phyloP scores from a whole-genome alignment of 2,797 vertebrate species.

The Spatula clypeata region DNA sequence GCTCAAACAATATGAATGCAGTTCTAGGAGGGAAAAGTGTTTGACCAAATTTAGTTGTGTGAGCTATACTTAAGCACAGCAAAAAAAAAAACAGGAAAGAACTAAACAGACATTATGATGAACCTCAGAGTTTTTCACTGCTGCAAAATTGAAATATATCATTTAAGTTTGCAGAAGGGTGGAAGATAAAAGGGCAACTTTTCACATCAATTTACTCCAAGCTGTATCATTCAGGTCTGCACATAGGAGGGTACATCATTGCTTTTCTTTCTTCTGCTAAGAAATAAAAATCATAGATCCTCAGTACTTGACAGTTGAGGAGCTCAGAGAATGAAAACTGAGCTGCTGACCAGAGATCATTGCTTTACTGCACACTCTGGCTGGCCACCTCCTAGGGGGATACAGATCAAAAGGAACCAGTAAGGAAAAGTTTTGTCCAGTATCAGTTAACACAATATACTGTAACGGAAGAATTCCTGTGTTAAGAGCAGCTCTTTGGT shows the following conservation, averaged over 20 bases:
- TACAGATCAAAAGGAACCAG: not conserved
- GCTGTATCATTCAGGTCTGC: not conserved
- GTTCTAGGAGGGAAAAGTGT: not conserved
- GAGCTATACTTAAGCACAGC: rapidly evolving
- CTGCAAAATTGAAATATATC: not conserved
- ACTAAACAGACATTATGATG: not conserved
- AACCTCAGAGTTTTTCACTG: not conserved
- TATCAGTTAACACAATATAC: not conserved
- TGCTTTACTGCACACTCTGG: not conserved
- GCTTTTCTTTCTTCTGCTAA: too few species aligned
- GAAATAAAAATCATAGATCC: not conserved
- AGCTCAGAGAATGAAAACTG: not conserved
- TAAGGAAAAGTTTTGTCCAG: not conserved
- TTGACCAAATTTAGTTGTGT: not conserved
- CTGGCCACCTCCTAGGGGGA: not conserved
- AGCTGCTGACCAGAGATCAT: not conserved
- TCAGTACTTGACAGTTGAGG: not conserved
- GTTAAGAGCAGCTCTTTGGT: not conserved
- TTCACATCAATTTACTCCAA: not conserved
- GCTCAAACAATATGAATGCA: not conserved
- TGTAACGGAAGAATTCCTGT: not conserved
- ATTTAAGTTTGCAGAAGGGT: not conserved
- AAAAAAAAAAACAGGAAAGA: not conserved
- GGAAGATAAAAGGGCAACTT: rapidly evolving
- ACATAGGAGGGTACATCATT: not conserved